phyloP scores from a whole-genome alignment of 1,140 invertebrate genomes.

The Plutomurus gul region DNA sequence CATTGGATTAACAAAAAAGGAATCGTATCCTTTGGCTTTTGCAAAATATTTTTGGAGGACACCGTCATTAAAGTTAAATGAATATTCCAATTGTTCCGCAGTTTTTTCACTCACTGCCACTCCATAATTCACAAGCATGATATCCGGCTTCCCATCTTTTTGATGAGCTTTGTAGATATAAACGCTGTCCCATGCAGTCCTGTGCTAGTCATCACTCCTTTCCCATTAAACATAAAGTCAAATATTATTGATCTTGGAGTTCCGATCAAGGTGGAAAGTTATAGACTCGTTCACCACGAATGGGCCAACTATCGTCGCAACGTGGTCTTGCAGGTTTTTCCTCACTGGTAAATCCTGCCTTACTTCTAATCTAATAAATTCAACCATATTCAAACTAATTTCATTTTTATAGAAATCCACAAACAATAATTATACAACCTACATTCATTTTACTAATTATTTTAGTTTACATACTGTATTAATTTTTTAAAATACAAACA shows the following conservation, averaged over 20 bases:
- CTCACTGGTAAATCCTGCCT: neutral
- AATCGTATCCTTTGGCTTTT: neutral
- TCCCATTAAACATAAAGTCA: neutral
- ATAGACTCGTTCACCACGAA: neutral
- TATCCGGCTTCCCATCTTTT: neutral
- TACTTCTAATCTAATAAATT: too few relatives aligned
- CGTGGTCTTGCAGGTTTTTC: neutral
- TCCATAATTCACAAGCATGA: neutral
- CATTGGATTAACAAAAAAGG: neutral
- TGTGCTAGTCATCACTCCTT: neutral
- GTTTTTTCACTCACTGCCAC: neutral
- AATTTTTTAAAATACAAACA: neutral
- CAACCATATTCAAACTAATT: too few relatives aligned
- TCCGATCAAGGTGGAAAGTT: neutral
- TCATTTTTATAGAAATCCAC: too few relatives aligned
- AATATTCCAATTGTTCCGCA: neutral
- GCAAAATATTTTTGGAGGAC: neutral
- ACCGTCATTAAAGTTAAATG: neutral
- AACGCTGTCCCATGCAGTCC: neutral
- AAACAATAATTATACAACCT: neutral
- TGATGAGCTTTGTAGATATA: neutral
- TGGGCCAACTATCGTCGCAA: neutral
- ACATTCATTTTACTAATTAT: neutral
- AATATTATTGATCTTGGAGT: neutral
- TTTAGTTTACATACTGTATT: neutral